phyloP scores from a whole-genome alignment of 2,797 vertebrate genomes.

The Gephyroberyx darwinii region DNA sequence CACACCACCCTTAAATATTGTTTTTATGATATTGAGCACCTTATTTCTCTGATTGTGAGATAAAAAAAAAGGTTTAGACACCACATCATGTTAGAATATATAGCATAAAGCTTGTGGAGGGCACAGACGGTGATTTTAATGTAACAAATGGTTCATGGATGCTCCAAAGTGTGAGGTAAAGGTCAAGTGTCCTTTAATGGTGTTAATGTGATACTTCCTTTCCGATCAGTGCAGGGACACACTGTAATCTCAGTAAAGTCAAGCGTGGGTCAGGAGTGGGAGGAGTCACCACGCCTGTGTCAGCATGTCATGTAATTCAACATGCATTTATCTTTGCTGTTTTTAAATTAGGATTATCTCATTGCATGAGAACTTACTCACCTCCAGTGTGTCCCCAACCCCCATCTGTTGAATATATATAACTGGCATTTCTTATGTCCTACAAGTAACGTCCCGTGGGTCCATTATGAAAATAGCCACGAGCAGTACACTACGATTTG shows the following conservation, averaged over 20 bases:
- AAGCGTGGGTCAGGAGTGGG: neutral
- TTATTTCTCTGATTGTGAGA: neutral
- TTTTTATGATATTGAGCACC: neutral
- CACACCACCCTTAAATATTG: neutral
- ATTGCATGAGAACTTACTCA: constrained; percentile 26
- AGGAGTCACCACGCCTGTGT: too few relatives aligned
- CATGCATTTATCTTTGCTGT: neutral
- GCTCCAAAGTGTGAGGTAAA: constrained; percentile 15
- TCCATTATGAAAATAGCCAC: constrained; percentile 49
- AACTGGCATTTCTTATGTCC: constrained; percentile 23
- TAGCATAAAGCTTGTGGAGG: neutral
- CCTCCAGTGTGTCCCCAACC: too few relatives aligned
- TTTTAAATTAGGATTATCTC: constrained; percentile 11
- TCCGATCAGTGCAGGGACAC: constrained; percentile 10
- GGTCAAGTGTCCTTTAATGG: constrained; percentile 7
- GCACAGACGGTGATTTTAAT: neutral
- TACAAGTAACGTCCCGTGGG: constrained; percentile 29
- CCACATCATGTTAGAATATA: neutral
- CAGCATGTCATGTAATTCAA: neutral
- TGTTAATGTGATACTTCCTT: constrained; percentile 41
- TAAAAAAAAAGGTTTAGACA: neutral
- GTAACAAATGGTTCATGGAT: neutral
- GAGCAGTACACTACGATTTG: constrained; percentile 46
- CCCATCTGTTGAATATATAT: constrained; percentile 46
- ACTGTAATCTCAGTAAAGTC: neutral